Percentiles rank a stretch among this genome's conserved stretches.
Evolutionary conservation across 1,140 invertebrate species (phyloP).

Genomic region (Zaprionus inermis): DNA sequence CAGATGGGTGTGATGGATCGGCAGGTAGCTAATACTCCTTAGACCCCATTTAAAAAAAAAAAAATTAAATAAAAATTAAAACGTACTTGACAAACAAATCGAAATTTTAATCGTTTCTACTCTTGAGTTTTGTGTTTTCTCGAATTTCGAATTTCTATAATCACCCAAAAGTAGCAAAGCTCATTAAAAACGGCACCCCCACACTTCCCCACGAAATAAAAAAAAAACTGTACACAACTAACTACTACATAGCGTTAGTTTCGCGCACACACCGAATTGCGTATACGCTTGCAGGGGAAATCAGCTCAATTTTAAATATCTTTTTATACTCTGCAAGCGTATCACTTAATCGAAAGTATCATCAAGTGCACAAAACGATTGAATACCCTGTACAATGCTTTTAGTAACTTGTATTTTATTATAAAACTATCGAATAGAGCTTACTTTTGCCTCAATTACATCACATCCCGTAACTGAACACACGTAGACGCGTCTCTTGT

Average conservation of each 20-base stretch:
- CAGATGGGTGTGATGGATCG: slow-evolving; percentile 94
- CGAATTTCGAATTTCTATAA: slow-evolving; percentile 51
- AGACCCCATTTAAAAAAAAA: slow-evolving; percentile 39
- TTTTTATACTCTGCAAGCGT: slow-evolving; percentile 22
- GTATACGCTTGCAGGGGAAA: slow-evolving; percentile 17
- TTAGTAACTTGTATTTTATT: slow-evolving; percentile 10
- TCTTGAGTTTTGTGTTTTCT: slow-evolving; percentile 65
- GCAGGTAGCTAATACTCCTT: slow-evolving; percentile 87
- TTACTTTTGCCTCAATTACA: slow-evolving; percentile 7
- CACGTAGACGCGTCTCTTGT: slow-evolving; percentile 11
- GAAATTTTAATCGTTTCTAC: slow-evolving; percentile 58
- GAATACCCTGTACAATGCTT: slow-evolving; percentile 6
- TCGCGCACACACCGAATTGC: slow-evolving; percentile 7
- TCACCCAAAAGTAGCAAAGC: slow-evolving; percentile 50
- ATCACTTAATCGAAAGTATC: not conserved
- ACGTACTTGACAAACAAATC: slow-evolving; percentile 34
- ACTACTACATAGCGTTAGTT: not conserved
- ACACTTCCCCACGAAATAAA: slow-evolving; percentile 11
- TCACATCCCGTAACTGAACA: not conserved
- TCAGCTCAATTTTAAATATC: no score
- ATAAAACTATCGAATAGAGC: slow-evolving; percentile 5
- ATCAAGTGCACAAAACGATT: slow-evolving; percentile 24
- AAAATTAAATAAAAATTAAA: slow-evolving; percentile 14
- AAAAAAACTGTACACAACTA: slow-evolving; percentile 5
- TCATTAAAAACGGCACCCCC: slow-evolving; percentile 58